These are phyloP conservation scores for Chaetogeoica ovagalla DNA, from an alignment of 2,888 invertebrate genomes.

Conservation along the genomic window DNA sequence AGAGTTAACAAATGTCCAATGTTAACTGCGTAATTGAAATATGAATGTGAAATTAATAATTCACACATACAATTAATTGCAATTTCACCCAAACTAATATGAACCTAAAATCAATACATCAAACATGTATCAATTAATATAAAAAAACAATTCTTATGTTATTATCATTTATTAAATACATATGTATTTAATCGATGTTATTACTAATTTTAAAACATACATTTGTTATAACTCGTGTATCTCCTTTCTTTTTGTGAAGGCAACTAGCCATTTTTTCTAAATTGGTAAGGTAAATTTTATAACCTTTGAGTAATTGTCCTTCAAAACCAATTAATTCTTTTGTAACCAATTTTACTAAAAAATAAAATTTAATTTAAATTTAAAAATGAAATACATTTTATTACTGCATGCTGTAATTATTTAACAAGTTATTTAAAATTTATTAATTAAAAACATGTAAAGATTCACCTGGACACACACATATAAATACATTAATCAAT, in stretches of 20 bases:
- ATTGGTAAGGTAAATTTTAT: slow-evolving; percentile 81
- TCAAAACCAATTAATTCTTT: slow-evolving; percentile 78
- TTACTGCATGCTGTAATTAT: too few species aligned
- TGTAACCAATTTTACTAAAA: slow-evolving; percentile 87
- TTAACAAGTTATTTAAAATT: too few species aligned
- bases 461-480: too few species aligned
- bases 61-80: slow-evolving; percentile 80
- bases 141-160: neutral
- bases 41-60: slow-evolving; percentile 76
- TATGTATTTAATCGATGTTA: too few species aligned
- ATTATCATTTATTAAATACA: too few species aligned
- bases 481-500: too few species aligned
- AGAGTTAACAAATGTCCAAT: slow-evolving; percentile 83
- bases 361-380: too few species aligned
- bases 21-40: slow-evolving; percentile 91
- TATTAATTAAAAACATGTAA: too few species aligned
- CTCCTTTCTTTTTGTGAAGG: slow-evolving; percentile 69
- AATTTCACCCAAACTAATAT: slow-evolving; percentile 69
- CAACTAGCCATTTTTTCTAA: slow-evolving; percentile 72
- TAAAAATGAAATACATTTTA: too few species aligned
- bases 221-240: slow-evolving; percentile 61
- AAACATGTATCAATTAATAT: neutral
- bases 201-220: slow-evolving; percentile 56
- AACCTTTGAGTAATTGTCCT: slow-evolving; percentile 76
- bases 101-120: slow-evolving; percentile 59